Evolutionary conservation across 2,113 vertebrate genomes (phyloP).

Genomic region (Pterocles burchelli): DNA sequence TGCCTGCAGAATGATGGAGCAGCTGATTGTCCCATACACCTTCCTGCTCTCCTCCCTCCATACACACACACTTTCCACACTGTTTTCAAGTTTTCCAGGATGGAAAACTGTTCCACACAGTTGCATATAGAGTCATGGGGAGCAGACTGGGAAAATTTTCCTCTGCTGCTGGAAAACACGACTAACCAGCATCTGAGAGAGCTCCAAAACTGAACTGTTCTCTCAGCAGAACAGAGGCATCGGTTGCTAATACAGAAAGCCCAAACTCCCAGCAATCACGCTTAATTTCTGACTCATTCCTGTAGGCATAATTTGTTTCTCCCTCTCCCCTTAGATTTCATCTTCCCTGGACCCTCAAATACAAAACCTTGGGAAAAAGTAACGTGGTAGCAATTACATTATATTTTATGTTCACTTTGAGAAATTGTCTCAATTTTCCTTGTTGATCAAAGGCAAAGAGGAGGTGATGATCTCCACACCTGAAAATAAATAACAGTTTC

Average conservation of each 20-base stretch:
- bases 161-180: constrained; percentile 50
- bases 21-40: neutral
- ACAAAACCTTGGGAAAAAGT: neutral
- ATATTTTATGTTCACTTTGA: neutral
- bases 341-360: neutral
- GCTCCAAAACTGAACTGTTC: constrained; percentile 16
- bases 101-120: constrained; percentile 42
- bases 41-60: neutral
- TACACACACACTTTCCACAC: neutral
- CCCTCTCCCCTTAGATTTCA: neutral
- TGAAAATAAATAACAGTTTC: neutral
- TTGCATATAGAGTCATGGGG: neutral
- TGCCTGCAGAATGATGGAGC: neutral
- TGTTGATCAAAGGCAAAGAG: neutral
- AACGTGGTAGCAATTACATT: neutral
- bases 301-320: neutral
- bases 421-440: neutral
- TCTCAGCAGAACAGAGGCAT: constrained; percentile 24
- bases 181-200: constrained; percentile 45
- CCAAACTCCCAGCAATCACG: neutral
- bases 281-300: constrained; percentile 28
- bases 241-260: constrained; percentile 22
- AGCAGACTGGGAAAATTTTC: constrained; percentile 40
- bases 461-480: neutral
- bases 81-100: constrained; percentile 34